These are phyloP conservation scores for Orthonyx spaldingii DNA, from an alignment of 2,113 vertebrate species.

Conservation along the genomic window DNA sequence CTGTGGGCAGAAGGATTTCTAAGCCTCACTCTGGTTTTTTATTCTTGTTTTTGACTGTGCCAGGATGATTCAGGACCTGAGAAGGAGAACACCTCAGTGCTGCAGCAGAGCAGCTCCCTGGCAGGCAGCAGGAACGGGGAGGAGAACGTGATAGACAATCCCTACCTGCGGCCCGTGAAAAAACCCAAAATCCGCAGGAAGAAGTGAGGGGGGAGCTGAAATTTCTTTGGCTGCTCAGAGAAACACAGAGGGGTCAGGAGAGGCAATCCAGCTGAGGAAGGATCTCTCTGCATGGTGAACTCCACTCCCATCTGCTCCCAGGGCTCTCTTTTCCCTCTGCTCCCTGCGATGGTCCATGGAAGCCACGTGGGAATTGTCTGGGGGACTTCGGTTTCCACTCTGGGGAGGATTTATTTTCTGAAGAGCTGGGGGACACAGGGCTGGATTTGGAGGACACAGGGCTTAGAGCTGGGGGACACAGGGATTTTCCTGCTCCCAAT, in stretches of 20 bases:
- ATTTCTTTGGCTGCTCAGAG: background rate
- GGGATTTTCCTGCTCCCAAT: background rate
- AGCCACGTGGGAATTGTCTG: background rate
- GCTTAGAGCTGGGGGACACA: too few relatives aligned
- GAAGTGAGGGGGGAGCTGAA: constrained; percentile 76
- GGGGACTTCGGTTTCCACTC: background rate
- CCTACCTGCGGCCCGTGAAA: constrained; percentile 94
- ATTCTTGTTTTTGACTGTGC: background rate
- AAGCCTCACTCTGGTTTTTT: background rate
- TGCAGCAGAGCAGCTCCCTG: constrained; percentile 82
- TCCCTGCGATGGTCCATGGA: accelerated
- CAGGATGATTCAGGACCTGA: constrained; percentile 90
- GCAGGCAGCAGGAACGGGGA: constrained; percentile 81
- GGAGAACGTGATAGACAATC: constrained; percentile 93
- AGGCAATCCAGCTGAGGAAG: background rate
- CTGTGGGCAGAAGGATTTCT: background rate
- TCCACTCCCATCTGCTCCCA: background rate
- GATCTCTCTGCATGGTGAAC: background rate
- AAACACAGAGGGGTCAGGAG: accelerated
- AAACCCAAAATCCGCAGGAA: constrained; percentile 97
- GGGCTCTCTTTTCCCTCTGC: background rate
- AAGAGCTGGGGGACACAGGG: background rate
- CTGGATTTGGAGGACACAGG: background rate
- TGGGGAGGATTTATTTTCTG: background rate
- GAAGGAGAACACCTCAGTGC: constrained; percentile 87